Conservation (phyloP, 1,140 invertebrate species). For the Holotrichia oblita region DNA sequence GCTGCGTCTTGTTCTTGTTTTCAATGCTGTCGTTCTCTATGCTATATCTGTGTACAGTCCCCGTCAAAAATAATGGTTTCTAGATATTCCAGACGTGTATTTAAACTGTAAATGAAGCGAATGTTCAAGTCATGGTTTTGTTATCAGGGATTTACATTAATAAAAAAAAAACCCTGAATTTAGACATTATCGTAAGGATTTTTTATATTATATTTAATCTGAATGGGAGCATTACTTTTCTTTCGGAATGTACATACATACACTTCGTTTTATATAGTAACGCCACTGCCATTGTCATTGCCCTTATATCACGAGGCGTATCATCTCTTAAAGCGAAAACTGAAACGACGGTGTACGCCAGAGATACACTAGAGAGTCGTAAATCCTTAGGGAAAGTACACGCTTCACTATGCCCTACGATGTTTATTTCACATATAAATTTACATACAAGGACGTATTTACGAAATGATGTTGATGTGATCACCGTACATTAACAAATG, state of each 20-base stretch:
- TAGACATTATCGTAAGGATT: too few species aligned
- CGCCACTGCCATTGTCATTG: conserved; percentile 8
- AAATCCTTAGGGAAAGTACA: conserved; percentile 22
- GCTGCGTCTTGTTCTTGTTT: not conserved
- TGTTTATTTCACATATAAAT: conserved; percentile 18
- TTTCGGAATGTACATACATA: not conserved
- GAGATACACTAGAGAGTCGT: conserved; percentile 17
- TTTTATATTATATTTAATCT: too few species aligned
- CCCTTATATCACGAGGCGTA: conserved; percentile 17
- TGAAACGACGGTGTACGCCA: not conserved
- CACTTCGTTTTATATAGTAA: not conserved
- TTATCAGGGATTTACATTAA: too few species aligned
- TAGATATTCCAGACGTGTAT: too few species aligned
- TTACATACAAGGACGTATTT: not conserved
- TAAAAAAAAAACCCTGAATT: too few species aligned
- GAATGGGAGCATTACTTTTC: too few species aligned
- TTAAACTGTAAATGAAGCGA: too few species aligned
- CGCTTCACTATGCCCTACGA: conserved; percentile 9
- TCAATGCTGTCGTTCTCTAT: not conserved
- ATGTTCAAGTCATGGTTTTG: too few species aligned
- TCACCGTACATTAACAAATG: not conserved
- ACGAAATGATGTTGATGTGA: not conserved
- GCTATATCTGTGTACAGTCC: not conserved
- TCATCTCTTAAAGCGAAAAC: conserved; percentile 2
- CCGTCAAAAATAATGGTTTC: too few species aligned